Evolutionary conservation across 2,113 vertebrate species (phyloP), one percentile per base, ranked within the genome.

Genomic region (Neolamprologus modestus): DNA sequence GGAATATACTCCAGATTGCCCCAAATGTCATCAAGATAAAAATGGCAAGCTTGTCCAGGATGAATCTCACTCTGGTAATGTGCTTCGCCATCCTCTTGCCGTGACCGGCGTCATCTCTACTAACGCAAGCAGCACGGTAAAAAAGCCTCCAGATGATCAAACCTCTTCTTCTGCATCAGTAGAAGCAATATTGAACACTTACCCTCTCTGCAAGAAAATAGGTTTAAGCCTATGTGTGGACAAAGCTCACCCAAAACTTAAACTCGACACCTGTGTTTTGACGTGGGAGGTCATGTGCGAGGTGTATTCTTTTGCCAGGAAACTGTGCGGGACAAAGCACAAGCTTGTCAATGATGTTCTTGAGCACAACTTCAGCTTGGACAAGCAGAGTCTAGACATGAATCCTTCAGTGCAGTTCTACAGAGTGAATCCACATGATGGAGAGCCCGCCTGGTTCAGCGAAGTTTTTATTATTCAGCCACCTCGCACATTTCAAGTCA

Each of bases 351-450:
- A 50, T 68, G 78, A 57, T 10, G 8, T 92, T 12, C 21, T 89
- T 66, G 47, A 89, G 13, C 81, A 86, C 81, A 88, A 90, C 83
- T 90, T 92, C 11, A 78, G n/a, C 21, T 45, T 86, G 45, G 35
- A 17, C 28, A 26, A 9, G 11, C 59, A 76, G 19, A 17, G 52
- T 37, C 78, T 81, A 55, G 52, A 81, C 24, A 78, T 78, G 52
- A 53, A 53, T 81, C 31, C 50, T 37, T 54, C 50, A 52, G 26
- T 78, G 50, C 78, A 81, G 78, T 81, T 81, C n/a, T 81, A 54
- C n/a, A 78, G 73, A 52, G 73, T 78, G 73, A 78, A 52, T 52
- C 73, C 45, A 52, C 45, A 52, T 12, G 73, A 78, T 78, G 73
- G 73, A 52, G 73, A 78, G 26, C 19, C 31, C 3, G 52, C 11